Evolutionary conservation across 2,888 invertebrate species (phyloP).

Genomic region (Pseudeuparius sepicola): DNA sequence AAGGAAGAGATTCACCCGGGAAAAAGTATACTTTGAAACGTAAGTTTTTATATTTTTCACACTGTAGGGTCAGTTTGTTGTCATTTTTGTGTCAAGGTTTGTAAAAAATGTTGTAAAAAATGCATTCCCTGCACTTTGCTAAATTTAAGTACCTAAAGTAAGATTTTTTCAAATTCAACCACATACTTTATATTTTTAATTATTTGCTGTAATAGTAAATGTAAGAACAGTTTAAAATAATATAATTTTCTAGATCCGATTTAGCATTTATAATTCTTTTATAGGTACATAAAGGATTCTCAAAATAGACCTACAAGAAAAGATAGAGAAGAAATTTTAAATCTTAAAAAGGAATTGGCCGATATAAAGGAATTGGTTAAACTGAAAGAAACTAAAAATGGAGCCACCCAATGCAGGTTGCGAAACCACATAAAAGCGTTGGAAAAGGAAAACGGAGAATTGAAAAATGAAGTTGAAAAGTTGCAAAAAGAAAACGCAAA

Average conservation of each 20-base stretch:
- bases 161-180: too few relatives aligned
- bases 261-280: too few relatives aligned
- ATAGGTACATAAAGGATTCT: constrained; percentile 52
- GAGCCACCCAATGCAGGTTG: constrained; percentile 59
- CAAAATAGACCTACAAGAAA: constrained; percentile 55
- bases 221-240: too few relatives aligned
- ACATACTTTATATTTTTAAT: too few relatives aligned
- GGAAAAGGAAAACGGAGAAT: constrained; percentile 57
- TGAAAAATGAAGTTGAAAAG: constrained; percentile 56
- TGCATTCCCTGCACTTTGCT: too few relatives aligned
- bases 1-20: constrained; percentile 50
- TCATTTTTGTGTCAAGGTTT: too few relatives aligned
- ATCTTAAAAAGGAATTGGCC: constrained; percentile 54
- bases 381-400: constrained; percentile 63
- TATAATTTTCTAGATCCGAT: too few relatives aligned
- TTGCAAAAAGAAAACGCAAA: constrained; percentile 57
- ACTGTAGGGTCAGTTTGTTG: constrained; percentile 2
- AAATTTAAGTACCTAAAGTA: too few relatives aligned
- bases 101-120: too few relatives aligned
- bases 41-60: constrained; percentile 19
- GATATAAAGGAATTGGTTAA: constrained; percentile 57
- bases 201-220: too few relatives aligned
- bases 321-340: constrained; percentile 59
- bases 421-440: constrained; percentile 63
- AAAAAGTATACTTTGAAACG: constrained; percentile 43